Conservation (phyloP, 2,888 invertebrate species). For the Athalia circularis region DNA sequence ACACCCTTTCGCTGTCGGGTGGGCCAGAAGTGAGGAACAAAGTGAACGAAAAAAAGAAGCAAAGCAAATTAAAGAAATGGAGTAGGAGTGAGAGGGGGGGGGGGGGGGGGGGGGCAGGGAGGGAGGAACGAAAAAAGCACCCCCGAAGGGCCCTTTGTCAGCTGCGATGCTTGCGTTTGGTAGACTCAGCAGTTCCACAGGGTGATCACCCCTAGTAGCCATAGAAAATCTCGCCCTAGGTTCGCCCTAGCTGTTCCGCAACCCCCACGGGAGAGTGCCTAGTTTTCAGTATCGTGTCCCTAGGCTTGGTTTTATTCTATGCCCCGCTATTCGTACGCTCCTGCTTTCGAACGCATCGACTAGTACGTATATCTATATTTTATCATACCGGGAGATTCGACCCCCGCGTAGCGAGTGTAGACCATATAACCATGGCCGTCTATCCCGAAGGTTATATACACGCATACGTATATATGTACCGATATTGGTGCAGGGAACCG, state of each 20-base stretch:
- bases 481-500: conserved; percentile 27
- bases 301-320: conserved; percentile 18
- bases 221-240: conserved; percentile 15
- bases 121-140: conserved; percentile 28
- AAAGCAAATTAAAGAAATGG: background rate
- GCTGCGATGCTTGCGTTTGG: conserved; percentile 67
- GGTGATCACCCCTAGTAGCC: conserved; percentile 29
- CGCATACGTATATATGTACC: background rate
- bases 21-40: background rate
- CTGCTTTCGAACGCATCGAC: background rate
- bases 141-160: conserved; percentile 57
- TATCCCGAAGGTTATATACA: background rate
- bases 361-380: no score
- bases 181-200: conserved; percentile 63
- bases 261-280: conserved; percentile 32
- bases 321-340: conserved; percentile 18
- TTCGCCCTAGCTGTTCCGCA: background rate
- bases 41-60: background rate
- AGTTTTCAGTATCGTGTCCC: conserved; percentile 14
- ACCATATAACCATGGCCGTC: conserved; percentile 1
- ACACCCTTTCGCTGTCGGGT: conserved; percentile 25
- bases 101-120: background rate
- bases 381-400: background rate
- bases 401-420: background rate
- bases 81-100: background rate